These are phyloP conservation scores for Ypsolopha sequella DNA, from an alignment of 2,888 invertebrate genomes.

Conservation along the genomic window DNA sequence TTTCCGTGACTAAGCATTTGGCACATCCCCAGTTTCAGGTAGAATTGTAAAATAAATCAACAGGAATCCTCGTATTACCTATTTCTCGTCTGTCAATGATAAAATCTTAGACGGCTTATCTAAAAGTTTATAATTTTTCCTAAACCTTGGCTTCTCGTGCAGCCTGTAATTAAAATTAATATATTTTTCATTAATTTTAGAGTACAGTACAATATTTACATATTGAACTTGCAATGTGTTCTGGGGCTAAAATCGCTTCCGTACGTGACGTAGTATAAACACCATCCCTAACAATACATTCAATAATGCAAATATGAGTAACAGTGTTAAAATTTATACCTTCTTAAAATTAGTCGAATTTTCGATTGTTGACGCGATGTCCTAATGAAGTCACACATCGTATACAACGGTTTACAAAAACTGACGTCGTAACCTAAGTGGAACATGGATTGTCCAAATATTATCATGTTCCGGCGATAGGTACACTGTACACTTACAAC, in stretches of 20 bases:
- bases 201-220: slow-evolving; percentile 47
- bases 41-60: slow-evolving; percentile 43
- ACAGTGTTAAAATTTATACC: slow-evolving; percentile 57
- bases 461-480: slow-evolving; percentile 7
- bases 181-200: slow-evolving; percentile 16
- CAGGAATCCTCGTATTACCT: slow-evolving; percentile 32
- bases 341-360: slow-evolving; percentile 48
- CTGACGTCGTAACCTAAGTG: slow-evolving; percentile 51
- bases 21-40: slow-evolving; percentile 60
- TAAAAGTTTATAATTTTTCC: slow-evolving; percentile 13
- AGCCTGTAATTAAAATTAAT: slow-evolving; percentile 6
- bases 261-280: slow-evolving; percentile 49
- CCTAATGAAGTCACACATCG: slow-evolving; percentile 62
- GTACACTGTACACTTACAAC: slow-evolving; percentile 7
- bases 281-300: slow-evolving; percentile 57
- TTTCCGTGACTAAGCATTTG: slow-evolving; percentile 54
- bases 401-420: slow-evolving; percentile 67
- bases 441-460: slow-evolving; percentile 22
- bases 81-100: slow-evolving; percentile 35
- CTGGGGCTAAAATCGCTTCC: slow-evolving; percentile 56
- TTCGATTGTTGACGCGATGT: slow-evolving; percentile 49
- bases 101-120: slow-evolving; percentile 29
- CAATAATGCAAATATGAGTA: slow-evolving; percentile 63
- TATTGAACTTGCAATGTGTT: slow-evolving; percentile 26
- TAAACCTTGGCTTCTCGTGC: slow-evolving; percentile 16